Percentiles rank a stretch among this genome's conserved stretches.
These are phyloP conservation scores for Chesias legatella DNA, from an alignment of 2,888 invertebrate genomes.

Conservation along the genomic window DNA sequence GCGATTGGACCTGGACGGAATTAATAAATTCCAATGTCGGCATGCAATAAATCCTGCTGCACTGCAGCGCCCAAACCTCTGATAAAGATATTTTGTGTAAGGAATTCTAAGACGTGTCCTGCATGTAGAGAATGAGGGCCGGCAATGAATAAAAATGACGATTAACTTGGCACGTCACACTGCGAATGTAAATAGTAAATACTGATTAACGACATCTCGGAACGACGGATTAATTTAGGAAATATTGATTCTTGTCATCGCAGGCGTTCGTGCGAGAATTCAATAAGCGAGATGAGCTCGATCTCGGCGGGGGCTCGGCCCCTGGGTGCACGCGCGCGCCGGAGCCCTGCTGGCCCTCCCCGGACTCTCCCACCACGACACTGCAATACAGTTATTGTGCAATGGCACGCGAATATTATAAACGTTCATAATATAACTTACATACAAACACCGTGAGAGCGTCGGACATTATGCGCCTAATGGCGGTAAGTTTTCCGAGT, in stretches of 20 bases:
- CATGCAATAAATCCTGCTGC: slow-evolving; percentile 54
- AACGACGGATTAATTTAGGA: slow-evolving; percentile 31
- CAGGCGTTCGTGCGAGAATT: slow-evolving; percentile 63
- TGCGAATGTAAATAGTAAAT: slow-evolving; percentile 26
- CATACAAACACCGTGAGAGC: slow-evolving; percentile 68
- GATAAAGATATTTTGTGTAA: slow-evolving; percentile 19
- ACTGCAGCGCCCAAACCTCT: slow-evolving; percentile 48
- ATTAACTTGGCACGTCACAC: slow-evolving; percentile 20
- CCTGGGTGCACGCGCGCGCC: slow-evolving; percentile 48
- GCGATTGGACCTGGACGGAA: slow-evolving; percentile 67
- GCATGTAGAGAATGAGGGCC: slow-evolving; percentile 1
- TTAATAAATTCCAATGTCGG: slow-evolving; percentile 68
- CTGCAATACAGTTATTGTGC: slow-evolving; percentile 56
- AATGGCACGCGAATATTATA: slow-evolving; percentile 63
- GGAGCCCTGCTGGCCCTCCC: slow-evolving; percentile 47
- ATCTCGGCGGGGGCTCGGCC: slow-evolving; percentile 55
- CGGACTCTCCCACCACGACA: slow-evolving; percentile 51
- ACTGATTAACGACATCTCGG: slow-evolving; percentile 30
- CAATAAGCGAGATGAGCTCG: slow-evolving; percentile 51
- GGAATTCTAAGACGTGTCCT: neutral
- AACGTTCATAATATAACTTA: slow-evolving; percentile 25
- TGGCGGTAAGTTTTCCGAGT: slow-evolving; percentile 31
- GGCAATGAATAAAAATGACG: slow-evolving; percentile 6
- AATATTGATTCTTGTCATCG: slow-evolving; percentile 48
- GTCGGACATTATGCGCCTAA: slow-evolving; percentile 42